Base-by-base conservation (phyloP, 2,797 vertebrate genomes). In the Alectoris magna region DNA sequence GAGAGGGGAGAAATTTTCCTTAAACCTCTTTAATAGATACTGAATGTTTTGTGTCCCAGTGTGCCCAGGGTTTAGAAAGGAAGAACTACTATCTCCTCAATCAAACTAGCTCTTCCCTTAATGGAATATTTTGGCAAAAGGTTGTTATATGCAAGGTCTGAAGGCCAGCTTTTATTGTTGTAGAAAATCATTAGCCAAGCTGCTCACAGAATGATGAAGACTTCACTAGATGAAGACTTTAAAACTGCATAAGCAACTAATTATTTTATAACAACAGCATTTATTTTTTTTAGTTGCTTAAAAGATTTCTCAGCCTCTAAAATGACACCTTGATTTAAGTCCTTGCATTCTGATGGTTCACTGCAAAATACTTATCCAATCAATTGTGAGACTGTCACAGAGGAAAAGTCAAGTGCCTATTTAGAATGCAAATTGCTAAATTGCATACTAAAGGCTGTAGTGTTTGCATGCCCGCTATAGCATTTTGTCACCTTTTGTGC, bases 321-420 rank as follows among this genome's bases (percentile, higher is more conserved):
- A 92, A 86, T 86, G 82, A 70, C 63, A 78, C 48, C 69, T 81
- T 92, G 87, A 94, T 95, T 91, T 89, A 93, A 94, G 46, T 13
- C 73, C 56, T 51, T 72, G 12, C 31, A 36, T 89, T 93, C 74
- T 66, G 15, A 34, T 64, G 87, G 38, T 23, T 95, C 84, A 80
- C 66, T 89, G 78, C 81, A 91, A 96, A 93, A 90, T 95, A 96
- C 94, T 95, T 94, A 66, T 91, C 82, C 85, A 85, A 90, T 84
- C 85, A 86, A 59, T 91, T 93, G 82, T 78, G 79, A 63, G 77
- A 70, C 70, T 88, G 79, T 83, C 92, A 95, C 67, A 84, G 85
- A 94, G 60, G 73, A 93, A 94, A 95, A 96, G 87, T 92, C 95
- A 95, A 96, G 69, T 77, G 78, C 41, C 70, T 94, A 81, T 93